Evolutionary conservation across 1,140 invertebrate species (phyloP).

Genomic region (Microplitis mediator): DNA sequence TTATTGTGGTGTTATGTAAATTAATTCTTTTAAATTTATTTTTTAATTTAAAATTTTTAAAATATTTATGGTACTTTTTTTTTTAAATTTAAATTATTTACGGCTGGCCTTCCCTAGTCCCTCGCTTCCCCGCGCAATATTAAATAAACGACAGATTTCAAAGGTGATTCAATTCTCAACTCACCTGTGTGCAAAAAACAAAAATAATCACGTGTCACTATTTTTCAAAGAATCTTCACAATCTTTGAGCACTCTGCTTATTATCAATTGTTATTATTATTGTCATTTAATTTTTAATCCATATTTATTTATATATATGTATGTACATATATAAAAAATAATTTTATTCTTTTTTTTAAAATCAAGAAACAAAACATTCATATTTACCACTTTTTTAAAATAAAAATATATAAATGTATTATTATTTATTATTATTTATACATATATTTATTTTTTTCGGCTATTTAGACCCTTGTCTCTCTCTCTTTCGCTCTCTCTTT

Average conservation of each 20-base stretch:
- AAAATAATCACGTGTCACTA: constrained; percentile 57
- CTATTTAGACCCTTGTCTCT: constrained; percentile 1
- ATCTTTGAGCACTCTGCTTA: constrained; percentile 57
- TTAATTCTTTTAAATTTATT: not conserved
- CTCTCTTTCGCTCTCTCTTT: constrained; percentile 31
- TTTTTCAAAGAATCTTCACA: constrained; percentile 52
- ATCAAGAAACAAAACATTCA: constrained; percentile 34
- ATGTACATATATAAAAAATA: constrained; percentile 28
- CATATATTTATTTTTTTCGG: constrained; percentile 5
- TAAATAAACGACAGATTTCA: constrained; percentile 49
- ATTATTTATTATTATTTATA: not conserved
- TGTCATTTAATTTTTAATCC: constrained; percentile 20
- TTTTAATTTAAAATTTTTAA: constrained; percentile 1
- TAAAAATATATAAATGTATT: constrained; percentile 8
- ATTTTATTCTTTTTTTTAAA: constrained; percentile 21
- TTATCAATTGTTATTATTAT: constrained; percentile 37
- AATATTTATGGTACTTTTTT: constrained; percentile 26
- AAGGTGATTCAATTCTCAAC: constrained; percentile 64
- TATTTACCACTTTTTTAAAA: constrained; percentile 29
- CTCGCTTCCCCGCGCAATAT: constrained; percentile 63
- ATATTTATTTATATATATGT: constrained; percentile 26
- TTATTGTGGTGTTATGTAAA: not conserved
- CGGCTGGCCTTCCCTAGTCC: constrained; percentile 61
- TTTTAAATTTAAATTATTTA: constrained; percentile 36
- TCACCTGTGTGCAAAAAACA: constrained; percentile 61